A percentile compares a stretch with the other conserved stretches of the same genome.
Evolutionary conservation across 2,797 vertebrate species (phyloP).

Genomic region (Urocyon cinereoargenteus): DNA sequence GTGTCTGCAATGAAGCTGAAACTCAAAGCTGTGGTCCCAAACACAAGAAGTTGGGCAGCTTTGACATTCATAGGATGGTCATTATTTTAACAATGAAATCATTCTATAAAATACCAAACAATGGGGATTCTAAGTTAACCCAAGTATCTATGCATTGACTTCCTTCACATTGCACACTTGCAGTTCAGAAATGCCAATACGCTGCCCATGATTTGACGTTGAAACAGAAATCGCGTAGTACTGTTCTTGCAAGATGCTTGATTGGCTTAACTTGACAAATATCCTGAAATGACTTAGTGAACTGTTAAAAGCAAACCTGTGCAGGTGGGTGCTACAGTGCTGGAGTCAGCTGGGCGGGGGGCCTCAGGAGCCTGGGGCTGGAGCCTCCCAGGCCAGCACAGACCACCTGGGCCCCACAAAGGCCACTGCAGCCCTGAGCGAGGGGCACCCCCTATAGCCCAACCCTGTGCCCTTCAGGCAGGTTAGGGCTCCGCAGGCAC

Average conservation of each 20-base stretch:
- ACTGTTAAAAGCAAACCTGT: background rate
- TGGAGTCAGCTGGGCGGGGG: no score
- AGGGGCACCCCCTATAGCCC: fast-evolving
- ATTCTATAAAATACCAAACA: background rate
- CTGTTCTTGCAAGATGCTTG: background rate
- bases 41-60: background rate
- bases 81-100: background rate
- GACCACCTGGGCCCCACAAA: fast-evolving
- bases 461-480: fast-evolving
- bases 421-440: fast-evolving
- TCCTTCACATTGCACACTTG: background rate
- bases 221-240: background rate
- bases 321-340: fast-evolving
- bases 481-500: no score
- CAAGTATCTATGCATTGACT: background rate
- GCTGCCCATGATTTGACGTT: background rate
- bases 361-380: background rate
- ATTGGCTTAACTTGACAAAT: background rate
- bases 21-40: background rate
- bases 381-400: fast-evolving
- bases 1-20: background rate
- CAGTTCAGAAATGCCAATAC: background rate
- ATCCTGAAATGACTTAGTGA: background rate
- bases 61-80: background rate
- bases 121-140: background rate